Evolutionary conservation across 2,888 invertebrate species (phyloP), one percentile per base, ranked within the genome.

Genomic region (Thymelicus acteon): DNA sequence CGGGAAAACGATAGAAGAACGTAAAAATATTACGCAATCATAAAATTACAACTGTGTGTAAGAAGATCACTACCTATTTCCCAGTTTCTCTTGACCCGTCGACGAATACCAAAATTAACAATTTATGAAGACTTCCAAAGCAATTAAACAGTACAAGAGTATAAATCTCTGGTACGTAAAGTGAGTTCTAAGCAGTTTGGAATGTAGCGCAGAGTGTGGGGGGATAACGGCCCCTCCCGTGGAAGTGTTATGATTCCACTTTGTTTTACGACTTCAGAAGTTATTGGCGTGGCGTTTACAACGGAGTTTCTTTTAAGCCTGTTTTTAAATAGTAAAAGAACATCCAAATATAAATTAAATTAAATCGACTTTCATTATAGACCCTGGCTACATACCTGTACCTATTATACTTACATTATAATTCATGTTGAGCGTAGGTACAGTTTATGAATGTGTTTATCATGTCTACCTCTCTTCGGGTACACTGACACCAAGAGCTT

Each of bases 241-340:
- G 58, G 58, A n/a, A 37, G 37, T 58, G 52, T 24, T 52, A n/a
- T 58, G 37, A 58, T 58, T 58, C n/a, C 37, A 58, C 31, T 58
- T 58, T 58, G 58, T 58, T 31, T 58, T 58, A 58, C 58, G 58
- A 58, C 13, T 31, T 37, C n/a, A 58, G 13, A 37, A 37, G 13
- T 58, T 58, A 37, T 31, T n/a, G 0, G 37, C 58, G 37, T 7
- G n/a, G 31, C 37, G 15, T 13, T 7, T 0, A 13, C 37, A 12
- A 49, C 49, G 1, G 31, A 31, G 57, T 15, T 31, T 57, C 31
- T 57, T 57, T 13, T 10, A 44, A 44, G 19, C 31, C 12, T 10
- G 57, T 31, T 13, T 31, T 49, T 15, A 49, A 49, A 49, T 49
- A 49, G 49, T 7, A n/a, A 15, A 49, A 49, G 24, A n/a, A 15